These are phyloP conservation scores for Gallinago nigripennis DNA, from an alignment of 2,797 vertebrate genomes.

Conservation along the genomic window DNA sequence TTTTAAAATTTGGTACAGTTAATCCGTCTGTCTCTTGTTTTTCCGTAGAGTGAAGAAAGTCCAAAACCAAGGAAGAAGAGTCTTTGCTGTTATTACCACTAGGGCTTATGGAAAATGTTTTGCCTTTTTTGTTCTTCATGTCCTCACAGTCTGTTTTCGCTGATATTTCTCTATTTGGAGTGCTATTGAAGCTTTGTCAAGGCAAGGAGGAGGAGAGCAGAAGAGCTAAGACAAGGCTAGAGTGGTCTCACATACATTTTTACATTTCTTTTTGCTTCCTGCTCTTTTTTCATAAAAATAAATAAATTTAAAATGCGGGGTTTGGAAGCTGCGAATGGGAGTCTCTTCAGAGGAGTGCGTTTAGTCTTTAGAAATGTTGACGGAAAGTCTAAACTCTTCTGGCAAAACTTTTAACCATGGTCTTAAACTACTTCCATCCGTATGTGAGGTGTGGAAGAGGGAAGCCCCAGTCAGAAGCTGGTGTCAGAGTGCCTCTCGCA, in stretches of 20 bases:
- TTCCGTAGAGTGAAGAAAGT: not conserved
- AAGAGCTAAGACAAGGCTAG: not conserved
- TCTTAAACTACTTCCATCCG: not conserved
- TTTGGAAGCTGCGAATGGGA: not conserved
- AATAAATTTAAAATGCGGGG: fast-evolving
- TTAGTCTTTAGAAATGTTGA: not conserved
- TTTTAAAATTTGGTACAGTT: not conserved
- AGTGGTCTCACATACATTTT: not conserved
- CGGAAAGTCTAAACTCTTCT: not conserved
- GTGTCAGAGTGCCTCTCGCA: not conserved
- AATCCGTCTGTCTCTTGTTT: not conserved
- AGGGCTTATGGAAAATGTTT: not conserved
- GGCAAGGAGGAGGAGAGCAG: not conserved
- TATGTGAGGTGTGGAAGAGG: not conserved
- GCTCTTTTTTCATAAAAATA: not conserved
- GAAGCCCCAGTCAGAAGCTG: not conserved
- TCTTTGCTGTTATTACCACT: not conserved
- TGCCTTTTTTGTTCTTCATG: not conserved
- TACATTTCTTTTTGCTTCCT: not conserved
- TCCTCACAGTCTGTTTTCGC: not conserved
- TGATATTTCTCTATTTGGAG: not conserved
- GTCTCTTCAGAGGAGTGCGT: not conserved
- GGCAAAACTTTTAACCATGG: not conserved
- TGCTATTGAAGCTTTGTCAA: not conserved
- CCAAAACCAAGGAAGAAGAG: not conserved